phyloP scores from a whole-genome alignment of 2,797 vertebrate species.

The Benthosema pterotum region DNA sequence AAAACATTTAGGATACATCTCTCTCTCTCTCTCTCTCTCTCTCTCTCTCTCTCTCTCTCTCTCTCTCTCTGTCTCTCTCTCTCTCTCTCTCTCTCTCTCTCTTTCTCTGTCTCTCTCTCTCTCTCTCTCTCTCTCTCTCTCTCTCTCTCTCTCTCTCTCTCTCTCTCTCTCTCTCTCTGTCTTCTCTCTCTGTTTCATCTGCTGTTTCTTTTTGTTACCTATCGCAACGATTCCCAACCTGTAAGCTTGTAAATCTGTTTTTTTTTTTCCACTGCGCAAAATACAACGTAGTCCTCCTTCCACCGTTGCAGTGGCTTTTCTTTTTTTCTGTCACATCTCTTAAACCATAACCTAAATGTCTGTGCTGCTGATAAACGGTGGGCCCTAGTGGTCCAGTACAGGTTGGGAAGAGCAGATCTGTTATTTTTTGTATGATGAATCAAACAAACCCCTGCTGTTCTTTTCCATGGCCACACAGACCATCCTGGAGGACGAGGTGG shows the following conservation, averaged over 20 bases:
- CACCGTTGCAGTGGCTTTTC: slow-evolving; percentile 35
- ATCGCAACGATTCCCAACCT: too few relatives aligned
- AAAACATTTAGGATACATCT: not conserved
- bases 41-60: too few relatives aligned
- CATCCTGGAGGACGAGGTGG: slow-evolving; percentile 98
- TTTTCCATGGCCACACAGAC: slow-evolving; percentile 86
- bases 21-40: too few relatives aligned
- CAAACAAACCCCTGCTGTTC: slow-evolving; percentile 58
- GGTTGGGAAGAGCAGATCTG: not conserved
- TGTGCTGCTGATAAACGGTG: too few relatives aligned
- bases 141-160: too few relatives aligned
- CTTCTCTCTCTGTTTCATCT: not conserved
- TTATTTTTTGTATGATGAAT: slow-evolving; percentile 27
- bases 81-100: too few relatives aligned
- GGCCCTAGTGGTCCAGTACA: too few relatives aligned
- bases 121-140: too few relatives aligned
- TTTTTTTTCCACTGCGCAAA: too few relatives aligned
- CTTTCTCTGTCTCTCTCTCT: slow-evolving; percentile 8
- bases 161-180: not conserved
- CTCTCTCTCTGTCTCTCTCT: too few relatives aligned
- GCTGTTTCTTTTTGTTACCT: slow-evolving; percentile 13
- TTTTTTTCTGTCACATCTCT: slow-evolving; percentile 31
- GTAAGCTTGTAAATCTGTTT: too few relatives aligned
- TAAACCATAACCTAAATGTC: slow-evolving; percentile 23
- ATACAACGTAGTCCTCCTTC: slow-evolving; percentile 45